phyloP scores from a whole-genome alignment of 2,888 invertebrate genomes.

The Incurvaria masculella region DNA sequence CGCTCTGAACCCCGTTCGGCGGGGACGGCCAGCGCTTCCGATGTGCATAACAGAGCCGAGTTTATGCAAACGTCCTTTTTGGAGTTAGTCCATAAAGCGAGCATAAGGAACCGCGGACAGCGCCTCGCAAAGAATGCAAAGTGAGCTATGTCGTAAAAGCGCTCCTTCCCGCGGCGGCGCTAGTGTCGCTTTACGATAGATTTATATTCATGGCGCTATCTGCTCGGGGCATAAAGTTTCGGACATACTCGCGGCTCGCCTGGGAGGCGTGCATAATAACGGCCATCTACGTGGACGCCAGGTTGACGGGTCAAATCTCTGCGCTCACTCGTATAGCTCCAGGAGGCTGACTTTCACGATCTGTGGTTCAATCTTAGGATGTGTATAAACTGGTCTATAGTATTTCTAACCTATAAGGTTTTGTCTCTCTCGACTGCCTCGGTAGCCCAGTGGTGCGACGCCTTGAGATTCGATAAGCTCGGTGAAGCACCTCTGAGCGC shows the following conservation, averaged over 20 bases:
- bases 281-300: no score
- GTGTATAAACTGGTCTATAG: no score
- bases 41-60: conserved; percentile 17
- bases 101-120: conserved; percentile 46
- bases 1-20: no score
- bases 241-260: conserved; percentile 44
- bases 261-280: conserved; percentile 25
- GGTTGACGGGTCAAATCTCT: no score
- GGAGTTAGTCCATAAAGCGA: conserved; percentile 40
- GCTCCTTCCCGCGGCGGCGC: conserved; percentile 8
- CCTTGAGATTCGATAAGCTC: no score
- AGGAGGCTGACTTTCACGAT: no score
- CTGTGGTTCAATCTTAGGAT: no score
- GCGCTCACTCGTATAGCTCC: no score
- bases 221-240: conserved; percentile 52
- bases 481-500: no score
- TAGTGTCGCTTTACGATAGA: conserved; percentile 41
- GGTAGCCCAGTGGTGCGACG: no score
- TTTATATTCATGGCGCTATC: conserved; percentile 58
- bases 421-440: no score
- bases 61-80: conserved; percentile 47
- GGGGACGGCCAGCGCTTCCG: not conserved
- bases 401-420: no score
- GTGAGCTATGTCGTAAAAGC: conserved; percentile 47
- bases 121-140: conserved; percentile 54